Base-by-base conservation (phyloP, 2,888 invertebrate species). In the Nyleta sp. region DNA sequence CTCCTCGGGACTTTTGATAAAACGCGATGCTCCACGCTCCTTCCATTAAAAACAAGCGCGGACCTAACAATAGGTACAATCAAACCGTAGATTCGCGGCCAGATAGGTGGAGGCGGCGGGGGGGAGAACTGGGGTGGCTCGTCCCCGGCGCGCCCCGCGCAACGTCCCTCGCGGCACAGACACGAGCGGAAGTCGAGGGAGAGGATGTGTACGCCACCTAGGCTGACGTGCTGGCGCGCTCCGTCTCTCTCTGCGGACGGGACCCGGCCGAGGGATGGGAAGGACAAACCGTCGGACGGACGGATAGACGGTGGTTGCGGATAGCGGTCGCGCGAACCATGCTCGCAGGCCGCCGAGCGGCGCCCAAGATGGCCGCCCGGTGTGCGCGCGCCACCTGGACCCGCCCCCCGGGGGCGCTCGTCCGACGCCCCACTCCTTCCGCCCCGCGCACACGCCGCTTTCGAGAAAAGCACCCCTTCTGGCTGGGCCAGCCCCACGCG, bases 231-330 rank as follows among this genome's bases (percentile, higher is more conserved):
- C 50, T 60, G 42, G 10, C 31, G 13, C 31, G 6, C 52, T 20
- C 31, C 24, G 15, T 18, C n/a, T 53, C 62, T 48, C 64, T 70
- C 60, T 35, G 53, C 50, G 48, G 62, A 68, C 50, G 46, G 65
- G 52, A 40, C 38, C 52, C 42, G 65, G 74, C n/a, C 74, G 60
- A 67, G 76, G 80, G 80, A 78, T 74, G 74, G 72, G 78, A 75
- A 80, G 81, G 76, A 80, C 79, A 78, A 68, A 67, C 77, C 67
- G 78, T 80, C 78, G 81, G 82, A 78, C 80, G 80, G 81, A 82
- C 80, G 84, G 82, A 80, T 72, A 80, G 82, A 82, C 85, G 86
- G 87, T 86, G 87, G 87, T 85, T 87, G 88, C 84, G 87, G 87
- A 84, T 85, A 85, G 85, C 82, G 86, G 81, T 80, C 76, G 81